Percentiles rank a stretch among this genome's conserved stretches.
phyloP scores from a whole-genome alignment of 2,888 invertebrate genomes.

The Temnothorax ravouxi region DNA sequence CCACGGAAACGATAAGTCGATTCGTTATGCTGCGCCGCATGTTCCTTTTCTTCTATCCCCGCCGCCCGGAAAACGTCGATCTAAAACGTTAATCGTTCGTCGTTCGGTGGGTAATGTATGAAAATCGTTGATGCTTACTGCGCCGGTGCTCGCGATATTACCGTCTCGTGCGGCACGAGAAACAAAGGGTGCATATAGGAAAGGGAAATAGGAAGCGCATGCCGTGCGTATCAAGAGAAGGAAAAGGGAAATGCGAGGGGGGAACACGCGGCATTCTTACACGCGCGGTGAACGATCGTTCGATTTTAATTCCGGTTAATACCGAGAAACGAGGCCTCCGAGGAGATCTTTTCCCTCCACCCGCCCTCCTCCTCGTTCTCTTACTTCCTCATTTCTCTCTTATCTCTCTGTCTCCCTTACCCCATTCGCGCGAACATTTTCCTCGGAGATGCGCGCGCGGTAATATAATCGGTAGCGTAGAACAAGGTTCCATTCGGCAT shows the following conservation, averaged over 20 bases:
- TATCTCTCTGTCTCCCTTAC: background rate
- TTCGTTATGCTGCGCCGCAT: background rate
- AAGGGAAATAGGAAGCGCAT: conserved; percentile 8
- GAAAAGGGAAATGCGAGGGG: background rate
- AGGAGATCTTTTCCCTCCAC: background rate
- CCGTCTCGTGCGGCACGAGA: conserved; percentile 17
- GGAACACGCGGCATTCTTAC: conserved; percentile 35
- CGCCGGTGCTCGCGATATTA: conserved; percentile 38
- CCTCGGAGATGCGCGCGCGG: conserved; percentile 45
- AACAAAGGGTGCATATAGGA: conserved; percentile 17
- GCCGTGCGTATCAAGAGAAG: background rate
- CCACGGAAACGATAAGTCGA: conserved; percentile 50
- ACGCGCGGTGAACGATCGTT: conserved; percentile 37
- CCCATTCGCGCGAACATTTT: background rate
- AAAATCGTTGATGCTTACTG: conserved; percentile 65
- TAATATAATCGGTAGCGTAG: conserved; percentile 65
- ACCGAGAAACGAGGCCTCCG: conserved; percentile 47
- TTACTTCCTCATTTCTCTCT: background rate
- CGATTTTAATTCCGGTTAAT: conserved; percentile 65
- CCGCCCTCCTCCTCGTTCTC: background rate
- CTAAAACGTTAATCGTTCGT: conserved; percentile 56
- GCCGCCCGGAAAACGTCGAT: conserved; percentile 57
- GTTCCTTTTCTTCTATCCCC: background rate
- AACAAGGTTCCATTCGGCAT: conserved; percentile 67
- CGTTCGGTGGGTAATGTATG: conserved; percentile 60